Conservation (phyloP, 1,140 invertebrate species). For the Trachymyrmex septentrionalis region DNA sequence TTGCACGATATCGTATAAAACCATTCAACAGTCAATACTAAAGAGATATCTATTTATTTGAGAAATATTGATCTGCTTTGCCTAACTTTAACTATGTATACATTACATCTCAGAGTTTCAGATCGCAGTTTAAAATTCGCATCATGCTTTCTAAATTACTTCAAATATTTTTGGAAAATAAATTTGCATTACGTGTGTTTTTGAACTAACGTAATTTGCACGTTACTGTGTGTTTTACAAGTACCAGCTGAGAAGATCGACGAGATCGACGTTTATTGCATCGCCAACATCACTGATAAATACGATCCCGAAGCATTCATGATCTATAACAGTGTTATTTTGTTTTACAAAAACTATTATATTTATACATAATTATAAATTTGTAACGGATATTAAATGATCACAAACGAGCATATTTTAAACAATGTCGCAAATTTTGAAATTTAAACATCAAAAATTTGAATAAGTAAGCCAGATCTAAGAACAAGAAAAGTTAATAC, state of each 20-base stretch:
- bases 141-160: conserved; percentile 14
- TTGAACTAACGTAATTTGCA: not conserved
- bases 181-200: not conserved
- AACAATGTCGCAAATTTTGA: not conserved
- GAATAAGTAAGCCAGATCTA: not conserved
- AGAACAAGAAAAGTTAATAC: not conserved
- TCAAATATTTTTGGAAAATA: not conserved
- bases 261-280: conserved; percentile 30
- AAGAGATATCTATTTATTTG: conserved; percentile 27
- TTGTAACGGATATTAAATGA: not conserved
- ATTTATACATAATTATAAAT: not conserved
- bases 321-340: conserved; percentile 57
- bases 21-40: not conserved
- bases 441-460: not conserved
- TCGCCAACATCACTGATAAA: conserved; percentile 62
- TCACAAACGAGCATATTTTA: not conserved
- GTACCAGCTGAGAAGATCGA: not conserved
- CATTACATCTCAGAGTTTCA: not conserved
- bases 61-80: conserved; percentile 7
- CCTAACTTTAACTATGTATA: not conserved
- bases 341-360: not conserved
- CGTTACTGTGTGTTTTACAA: not conserved
- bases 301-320: conserved; percentile 67
- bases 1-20: not conserved
- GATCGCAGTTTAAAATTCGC: not conserved